Conservation (phyloP, 1,140 invertebrate genomes). For the Dendroctonus valens region DNA sequence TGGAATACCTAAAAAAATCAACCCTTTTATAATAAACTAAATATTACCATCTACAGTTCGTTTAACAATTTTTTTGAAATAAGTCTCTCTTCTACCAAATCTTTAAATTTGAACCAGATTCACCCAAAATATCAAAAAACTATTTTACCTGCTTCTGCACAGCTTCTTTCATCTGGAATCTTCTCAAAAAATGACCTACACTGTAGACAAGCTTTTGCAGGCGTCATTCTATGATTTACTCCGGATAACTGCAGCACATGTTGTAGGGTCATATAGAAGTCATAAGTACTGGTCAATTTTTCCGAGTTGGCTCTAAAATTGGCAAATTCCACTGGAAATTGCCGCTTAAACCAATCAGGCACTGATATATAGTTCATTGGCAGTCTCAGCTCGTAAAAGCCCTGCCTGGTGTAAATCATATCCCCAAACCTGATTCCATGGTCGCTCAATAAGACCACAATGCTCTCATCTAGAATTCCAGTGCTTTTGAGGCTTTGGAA, state of each 20-base stretch:
- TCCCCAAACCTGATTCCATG: constrained; percentile 81
- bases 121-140: background rate
- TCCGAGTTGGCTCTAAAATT: constrained; percentile 66
- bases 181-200: constrained; percentile 68
- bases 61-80: constrained; percentile 1
- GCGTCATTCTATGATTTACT: constrained; percentile 48
- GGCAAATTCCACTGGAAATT: constrained; percentile 56
- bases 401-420: constrained; percentile 69
- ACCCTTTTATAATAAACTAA: background rate
- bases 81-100: background rate
- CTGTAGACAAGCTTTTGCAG: constrained; percentile 57
- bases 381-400: constrained; percentile 80
- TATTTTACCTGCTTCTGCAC: constrained; percentile 67
- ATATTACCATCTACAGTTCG: background rate
- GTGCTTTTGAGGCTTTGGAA: constrained; percentile 49
- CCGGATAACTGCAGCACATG: constrained; percentile 52
- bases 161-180: constrained; percentile 66
- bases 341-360: constrained; percentile 63
- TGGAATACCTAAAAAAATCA: constrained; percentile 25
- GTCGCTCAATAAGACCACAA: constrained; percentile 76
- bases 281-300: constrained; percentile 70
- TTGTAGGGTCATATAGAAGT: constrained; percentile 65
- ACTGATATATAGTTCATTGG: constrained; percentile 75
- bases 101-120: background rate
- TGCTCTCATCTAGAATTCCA: constrained; percentile 58